Evolutionary conservation across 2,797 vertebrate species (phyloP), one percentile per base, ranked within the genome.

Genomic region (Nyctibius grandis): DNA sequence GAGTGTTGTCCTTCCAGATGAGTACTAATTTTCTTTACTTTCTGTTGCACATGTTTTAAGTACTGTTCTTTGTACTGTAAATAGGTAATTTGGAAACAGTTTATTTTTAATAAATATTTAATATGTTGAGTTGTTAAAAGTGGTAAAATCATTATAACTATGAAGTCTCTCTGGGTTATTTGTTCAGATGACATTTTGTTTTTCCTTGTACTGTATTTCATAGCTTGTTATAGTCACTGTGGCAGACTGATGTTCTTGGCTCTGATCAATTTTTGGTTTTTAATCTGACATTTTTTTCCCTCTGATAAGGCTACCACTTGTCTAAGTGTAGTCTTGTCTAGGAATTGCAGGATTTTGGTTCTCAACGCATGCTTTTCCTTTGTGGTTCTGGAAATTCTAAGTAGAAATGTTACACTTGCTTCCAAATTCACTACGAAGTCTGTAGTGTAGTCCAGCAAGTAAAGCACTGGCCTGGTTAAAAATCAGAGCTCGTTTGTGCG

Each of bases 71-170:
- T 97, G 90, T 98, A 98, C 87, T 98, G 97, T 98, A 98, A 94
- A 98, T 98, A 98, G 96, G 96, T 97, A 88, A 95, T 97, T 97
- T 97, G 96, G 92, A 98, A 96, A 97, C 95, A 80, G 97, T 98
- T 98, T 98, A 98, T 98, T 98, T 98, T 98, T 98, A 98, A 98
- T 98, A 98, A 98, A 98, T 98, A 97, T 97, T 97, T 93, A 97
- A 97, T 96, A 96, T 93, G 96, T 97, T 88, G 82, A 97, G 97
- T 96, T 96, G 97, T 97, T 97, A 90, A 93, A 96, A 94, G 90
- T 96, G 97, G 93, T 98, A 97, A 96, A 95, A 96, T 96, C 97
- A 93, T 96, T 96, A 91, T 96, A 97, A 93, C 78, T 97, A 94
- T 95, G 80, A 96, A 95, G 87, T 96, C 36, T 90, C 77, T 97